Base-by-base conservation (phyloP, 2,888 invertebrate genomes). In the Ormia ochracea region DNA sequence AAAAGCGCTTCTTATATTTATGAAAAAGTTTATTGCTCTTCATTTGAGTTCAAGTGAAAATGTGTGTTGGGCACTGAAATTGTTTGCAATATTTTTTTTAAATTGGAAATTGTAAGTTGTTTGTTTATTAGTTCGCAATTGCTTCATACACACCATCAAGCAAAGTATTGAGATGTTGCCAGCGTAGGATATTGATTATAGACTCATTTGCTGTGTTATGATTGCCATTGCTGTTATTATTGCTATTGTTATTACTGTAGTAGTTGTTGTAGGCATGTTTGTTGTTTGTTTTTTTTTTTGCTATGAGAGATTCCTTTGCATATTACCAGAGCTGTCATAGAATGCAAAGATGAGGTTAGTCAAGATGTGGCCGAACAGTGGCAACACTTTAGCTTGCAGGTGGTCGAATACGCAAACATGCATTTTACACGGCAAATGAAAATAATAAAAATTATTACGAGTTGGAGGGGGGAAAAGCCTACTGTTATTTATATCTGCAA, bases 111-210 rank as follows among this genome's bases (percentile, higher is more conserved):
- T 41, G 54, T 54, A 68, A 61, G 1, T 65, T 52, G 41, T 69
- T 70, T 50, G 28, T 66, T 66, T 59, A 58, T 66, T 61, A 72
- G 72, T 78, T 66, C 33, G 48, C 61, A 68, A 78, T 36, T 65
- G 45, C 43, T 23, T n/a, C n/a, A n/a, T 63, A 33, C 17, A 63
- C 23, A 50, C 48, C 4, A 31, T 31, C 4, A 21, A 45, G 48
- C 21, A 12, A 28, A 45, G 33, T 28, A 45, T 52, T 33, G 33
- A 41, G 9, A 10, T 23, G 12, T 78, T 59, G 45, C 59, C n/a
- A 73, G 54, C 78, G 61, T 73, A 48, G 2, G 68, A 68, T 68
- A 78, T 78, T 61, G 78, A 66, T 68, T 73, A 56, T 63, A 38
- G 31, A 38, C 31, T 33, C 65, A 65, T 41, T 70, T 65, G 70